phyloP scores from a whole-genome alignment of 2,888 invertebrate species.

The Troglohyphantes excavatus region DNA sequence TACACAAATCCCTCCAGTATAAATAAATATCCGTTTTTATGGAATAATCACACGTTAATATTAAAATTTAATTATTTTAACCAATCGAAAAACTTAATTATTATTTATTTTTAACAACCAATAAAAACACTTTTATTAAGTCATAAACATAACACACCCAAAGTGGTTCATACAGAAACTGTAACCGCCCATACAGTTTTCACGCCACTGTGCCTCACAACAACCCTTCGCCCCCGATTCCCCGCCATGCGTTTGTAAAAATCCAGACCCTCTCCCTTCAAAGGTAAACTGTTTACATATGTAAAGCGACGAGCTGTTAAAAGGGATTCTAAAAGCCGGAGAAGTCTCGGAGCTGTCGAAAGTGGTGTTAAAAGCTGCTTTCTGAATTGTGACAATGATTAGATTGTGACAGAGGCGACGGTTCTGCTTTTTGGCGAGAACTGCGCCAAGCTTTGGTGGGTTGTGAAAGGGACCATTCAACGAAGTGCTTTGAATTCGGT shows the following conservation, averaged over 20 bases:
- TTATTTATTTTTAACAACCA: too few species aligned
- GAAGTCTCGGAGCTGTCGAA: conserved; percentile 10
- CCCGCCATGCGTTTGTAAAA: conserved; percentile 4
- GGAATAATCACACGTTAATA: too few species aligned
- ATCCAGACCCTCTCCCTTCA: not conserved
- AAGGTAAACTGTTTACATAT: conserved; percentile 43
- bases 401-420: conserved; percentile 22
- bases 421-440: not conserved
- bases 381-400: conserved; percentile 50
- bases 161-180: too few species aligned
- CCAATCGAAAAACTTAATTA: too few species aligned
- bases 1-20: too few species aligned
- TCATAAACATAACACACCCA: too few species aligned
- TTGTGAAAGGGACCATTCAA: not conserved
- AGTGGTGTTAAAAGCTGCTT: conserved; percentile 32
- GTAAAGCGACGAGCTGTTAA: conserved; percentile 30
- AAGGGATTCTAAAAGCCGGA: conserved; percentile 33
- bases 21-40: too few species aligned
- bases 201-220: not conserved
- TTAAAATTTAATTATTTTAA: too few species aligned
- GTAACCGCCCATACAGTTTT: too few species aligned
- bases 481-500: conserved; percentile 37
- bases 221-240: not conserved
- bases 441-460: conserved; percentile 17
- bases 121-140: too few species aligned